Base-by-base conservation (phyloP, 2,113 vertebrate genomes). In the Pseudolaguvia tuberculata region DNA sequence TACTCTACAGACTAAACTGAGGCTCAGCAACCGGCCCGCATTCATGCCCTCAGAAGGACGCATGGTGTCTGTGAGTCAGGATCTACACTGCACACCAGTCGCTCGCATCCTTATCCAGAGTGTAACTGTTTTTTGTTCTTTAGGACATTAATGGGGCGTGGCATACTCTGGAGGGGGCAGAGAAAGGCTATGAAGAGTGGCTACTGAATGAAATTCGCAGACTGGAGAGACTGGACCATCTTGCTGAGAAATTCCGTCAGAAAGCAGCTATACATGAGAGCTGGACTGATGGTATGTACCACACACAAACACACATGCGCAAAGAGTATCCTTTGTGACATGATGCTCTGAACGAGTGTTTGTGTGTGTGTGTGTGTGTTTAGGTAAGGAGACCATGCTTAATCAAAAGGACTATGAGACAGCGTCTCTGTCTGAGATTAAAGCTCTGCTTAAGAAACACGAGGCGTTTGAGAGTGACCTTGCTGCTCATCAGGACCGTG, bases 391-490 rank as follows among this genome's bases (percentile, higher is more conserved):
- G 75, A 87, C 91, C 61, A 93, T 97, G 93, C 80, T 98, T 75
- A 92, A 87, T 70, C 93, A 98, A 79, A 93, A 92, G 76, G 96
- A 98, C 86, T 96, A 93, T 0, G 95, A 94, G 85, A 92, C 91
- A 0, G 94, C 93, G 80, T 91, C 93, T 0, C 90, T 98, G 31
- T 94, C 95, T 0, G 95, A 98, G 78, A 92, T 96, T 75, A 96
- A 95, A 79, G 96, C 96, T 4, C 88, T 98, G 39, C 90, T 98
- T 77, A 86, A 93, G 78, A 98, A 98, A 72, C 96, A 98, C 0
- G 95, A 98, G 82, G 96, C 96, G 66, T 98, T 98, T 0, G 96
- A 98, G 88, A 96, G 95, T 0, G 95, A 98, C 86, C 87, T 98
- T 87, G 94, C 96, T 0, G 96, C 96, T 0, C 96, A 98, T 81